phyloP scores from a whole-genome alignment of 2,797 vertebrate genomes.

The Morus bassanus region DNA sequence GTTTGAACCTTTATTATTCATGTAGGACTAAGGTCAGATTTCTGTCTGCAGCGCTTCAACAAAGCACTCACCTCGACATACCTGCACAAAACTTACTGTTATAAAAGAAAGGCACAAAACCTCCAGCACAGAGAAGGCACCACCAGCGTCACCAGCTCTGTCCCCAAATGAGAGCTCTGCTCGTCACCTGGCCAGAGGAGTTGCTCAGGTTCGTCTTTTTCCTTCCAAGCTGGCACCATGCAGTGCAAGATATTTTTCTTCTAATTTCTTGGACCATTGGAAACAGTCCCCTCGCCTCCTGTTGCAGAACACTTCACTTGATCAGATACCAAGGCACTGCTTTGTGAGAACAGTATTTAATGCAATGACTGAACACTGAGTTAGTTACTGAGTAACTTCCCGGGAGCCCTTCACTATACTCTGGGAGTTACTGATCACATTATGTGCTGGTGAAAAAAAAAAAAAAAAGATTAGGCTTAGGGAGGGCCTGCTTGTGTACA shows the following conservation, averaged over 20 bases:
- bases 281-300: accelerated
- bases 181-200: not conserved
- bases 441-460: not conserved
- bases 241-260: not conserved
- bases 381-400: conserved; percentile 49
- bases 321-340: not conserved
- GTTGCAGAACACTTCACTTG: not conserved
- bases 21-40: not conserved
- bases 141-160: not conserved
- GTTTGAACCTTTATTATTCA: not conserved
- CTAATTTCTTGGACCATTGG: accelerated
- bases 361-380: not conserved
- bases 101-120: accelerated
- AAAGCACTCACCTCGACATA: accelerated
- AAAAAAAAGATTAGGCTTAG: not conserved
- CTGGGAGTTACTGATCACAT: not conserved
- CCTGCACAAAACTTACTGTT: not conserved
- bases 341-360: not conserved
- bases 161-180: not conserved
- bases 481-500: accelerated
- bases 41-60: not conserved
- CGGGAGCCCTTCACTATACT: not conserved
- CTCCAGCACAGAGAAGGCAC: not conserved
- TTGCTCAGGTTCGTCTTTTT: not conserved
- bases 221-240: not conserved